phyloP scores from a whole-genome alignment of 37 sponge, comb jelly and placozoan species.

The Chondrosia reniformis region DNA sequence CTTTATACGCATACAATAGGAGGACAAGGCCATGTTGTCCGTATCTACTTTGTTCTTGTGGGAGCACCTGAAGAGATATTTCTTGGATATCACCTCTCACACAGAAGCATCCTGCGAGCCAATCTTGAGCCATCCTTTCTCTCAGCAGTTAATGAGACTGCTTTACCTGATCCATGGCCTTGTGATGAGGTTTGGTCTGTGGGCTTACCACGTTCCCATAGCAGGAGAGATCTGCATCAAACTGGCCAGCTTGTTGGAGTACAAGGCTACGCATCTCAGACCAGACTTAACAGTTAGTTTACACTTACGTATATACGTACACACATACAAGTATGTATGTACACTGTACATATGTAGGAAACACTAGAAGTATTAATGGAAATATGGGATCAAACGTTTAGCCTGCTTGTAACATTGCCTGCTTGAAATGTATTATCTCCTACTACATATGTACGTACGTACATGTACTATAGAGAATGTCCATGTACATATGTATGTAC shows the following conservation, averaged over 20 bases:
- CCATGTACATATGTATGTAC: neutral
- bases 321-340: neutral
- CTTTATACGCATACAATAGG: too few species aligned
- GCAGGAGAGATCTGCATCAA: slow-evolving; percentile 10
- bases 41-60: too few species aligned
- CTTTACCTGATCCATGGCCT: slow-evolving; percentile 3
- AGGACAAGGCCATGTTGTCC: too few species aligned
- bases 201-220: neutral
- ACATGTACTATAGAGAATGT: neutral
- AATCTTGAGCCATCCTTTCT: neutral
- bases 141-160: neutral
- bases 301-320: too few species aligned
- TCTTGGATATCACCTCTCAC: too few species aligned
- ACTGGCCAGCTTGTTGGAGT: slow-evolving; percentile 5
- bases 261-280: neutral
- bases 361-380: too few species aligned
- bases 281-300: neutral
- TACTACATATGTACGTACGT: neutral
- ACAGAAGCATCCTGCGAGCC: neutral
- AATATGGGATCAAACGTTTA: too few species aligned
- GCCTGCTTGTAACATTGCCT: too few species aligned
- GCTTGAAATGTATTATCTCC: too few species aligned
- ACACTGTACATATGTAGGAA: too few species aligned
- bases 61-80: too few species aligned
- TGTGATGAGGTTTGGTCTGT: neutral